A percentile compares a stretch with the other conserved stretches of the same genome.
These are phyloP conservation scores for Hypomecis atomaria DNA, from an alignment of 2,888 invertebrate species.

Conservation along the genomic window DNA sequence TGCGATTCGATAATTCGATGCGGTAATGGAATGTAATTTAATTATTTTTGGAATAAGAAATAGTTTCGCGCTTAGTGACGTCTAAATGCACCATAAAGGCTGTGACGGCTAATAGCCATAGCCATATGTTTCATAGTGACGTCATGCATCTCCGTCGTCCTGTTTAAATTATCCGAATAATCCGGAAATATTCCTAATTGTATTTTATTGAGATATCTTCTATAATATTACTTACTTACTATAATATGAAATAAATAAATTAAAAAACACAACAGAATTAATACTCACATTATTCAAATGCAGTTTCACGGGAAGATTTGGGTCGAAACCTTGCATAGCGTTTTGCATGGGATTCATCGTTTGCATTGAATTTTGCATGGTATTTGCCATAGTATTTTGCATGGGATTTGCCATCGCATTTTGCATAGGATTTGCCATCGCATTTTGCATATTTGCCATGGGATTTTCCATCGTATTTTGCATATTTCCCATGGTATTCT, in stretches of 20 bases:
- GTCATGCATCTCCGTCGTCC: too few species aligned
- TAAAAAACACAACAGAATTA: not conserved
- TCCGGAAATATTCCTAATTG: too few species aligned
- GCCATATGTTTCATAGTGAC: too few species aligned
- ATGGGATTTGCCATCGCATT: not conserved
- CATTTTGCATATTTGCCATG: conserved; percentile 8
- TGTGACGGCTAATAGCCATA: too few species aligned
- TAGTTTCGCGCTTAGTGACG: too few species aligned
- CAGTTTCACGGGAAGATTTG: conserved; percentile 45
- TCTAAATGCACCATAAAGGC: too few species aligned
- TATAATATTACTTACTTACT: too few species aligned
- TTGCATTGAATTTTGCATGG: not conserved
- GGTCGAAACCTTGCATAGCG: conserved; percentile 19
- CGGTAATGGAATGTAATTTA: too few species aligned
- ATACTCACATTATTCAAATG: conserved; percentile 57
- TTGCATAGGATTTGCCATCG: not conserved
- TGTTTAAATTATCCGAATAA: too few species aligned
- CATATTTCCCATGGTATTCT: conserved; percentile 7
- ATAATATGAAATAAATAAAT: not conserved
- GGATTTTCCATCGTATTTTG: conserved; percentile 12
- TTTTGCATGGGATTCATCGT: conserved; percentile 8
- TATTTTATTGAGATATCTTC: too few species aligned
- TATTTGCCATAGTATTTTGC: conserved; percentile 21
- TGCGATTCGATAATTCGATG: too few species aligned
- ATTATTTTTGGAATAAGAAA: too few species aligned